Percentiles rank a stretch among this genome's conserved stretches.
Evolutionary conservation across 2,888 invertebrate genomes (phyloP).

Genomic region (Didymodactylos carnosus): DNA sequence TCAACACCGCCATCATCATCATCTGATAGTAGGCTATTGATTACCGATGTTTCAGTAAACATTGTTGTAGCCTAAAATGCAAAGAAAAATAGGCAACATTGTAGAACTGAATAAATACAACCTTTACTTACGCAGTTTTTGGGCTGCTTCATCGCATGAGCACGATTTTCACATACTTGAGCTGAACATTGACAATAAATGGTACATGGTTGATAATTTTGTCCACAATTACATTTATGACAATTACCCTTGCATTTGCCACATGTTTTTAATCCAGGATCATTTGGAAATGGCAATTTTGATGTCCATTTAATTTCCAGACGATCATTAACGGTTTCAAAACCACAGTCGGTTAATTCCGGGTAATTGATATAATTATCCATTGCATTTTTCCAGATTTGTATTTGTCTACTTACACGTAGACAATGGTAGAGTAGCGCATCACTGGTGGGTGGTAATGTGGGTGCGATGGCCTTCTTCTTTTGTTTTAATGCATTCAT

Average conservation of each 20-base stretch:
- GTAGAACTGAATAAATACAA: too few species aligned
- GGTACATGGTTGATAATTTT: background rate
- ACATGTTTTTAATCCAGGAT: background rate
- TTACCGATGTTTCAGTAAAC: too few species aligned
- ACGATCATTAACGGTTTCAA: background rate
- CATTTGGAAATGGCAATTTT: background rate
- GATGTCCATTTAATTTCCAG: background rate
- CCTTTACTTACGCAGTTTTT: too few species aligned
- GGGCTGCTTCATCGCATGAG: too few species aligned
- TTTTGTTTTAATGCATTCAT: background rate
- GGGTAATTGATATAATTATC: background rate
- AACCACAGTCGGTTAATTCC: background rate
- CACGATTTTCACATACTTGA: too few species aligned
- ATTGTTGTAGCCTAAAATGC: too few species aligned
- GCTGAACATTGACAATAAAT: background rate
- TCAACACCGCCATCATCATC: too few species aligned
- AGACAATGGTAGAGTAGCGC: background rate
- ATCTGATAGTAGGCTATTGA: too few species aligned
- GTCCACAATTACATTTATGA: background rate
- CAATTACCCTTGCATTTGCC: background rate
- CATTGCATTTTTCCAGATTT: background rate
- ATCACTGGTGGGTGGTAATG: background rate
- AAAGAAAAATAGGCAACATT: too few species aligned
- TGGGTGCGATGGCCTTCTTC: background rate
- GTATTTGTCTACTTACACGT: background rate